Base-by-base conservation (phyloP, 2,113 vertebrate genomes). In the Gambusia affinis region DNA sequence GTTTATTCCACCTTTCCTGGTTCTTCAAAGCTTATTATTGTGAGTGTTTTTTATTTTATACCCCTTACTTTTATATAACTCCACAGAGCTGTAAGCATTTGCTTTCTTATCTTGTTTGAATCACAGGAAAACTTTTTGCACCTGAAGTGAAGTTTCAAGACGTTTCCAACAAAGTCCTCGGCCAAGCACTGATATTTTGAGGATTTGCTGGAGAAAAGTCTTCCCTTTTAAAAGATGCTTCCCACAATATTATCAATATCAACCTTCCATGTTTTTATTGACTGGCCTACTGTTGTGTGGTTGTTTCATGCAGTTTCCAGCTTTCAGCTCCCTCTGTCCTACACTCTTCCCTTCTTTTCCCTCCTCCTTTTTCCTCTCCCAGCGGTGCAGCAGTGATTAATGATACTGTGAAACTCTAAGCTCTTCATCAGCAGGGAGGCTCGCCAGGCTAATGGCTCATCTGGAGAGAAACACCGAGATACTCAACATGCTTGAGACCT, bases 371-470 rank as follows among this genome's bases (percentile, higher is more conserved):
- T 63, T 72, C 19, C 75, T 67, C 60, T 85, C 76, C 35, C 82
- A 68, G 74, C 2, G 12, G 72, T 68, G 47, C 74, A 77, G 72
- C 80, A 80, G 77, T 90, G 91, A 89, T 92, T 90, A 86, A 91
- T 89, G 82, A 70, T 75, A 72, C 66, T 78, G 75, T 83, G 78
- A 91, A 85, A 75, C 83, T 79, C 85, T 70, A 73, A 85, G 78
- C 84, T 89, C 84, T 90, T 88, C 86, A 90, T 89, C 85, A 89
- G 78, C 28, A 7, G 76, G 75, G 67, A 78, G 74, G 65, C 71
- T 83, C 8, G 1, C 54, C 27, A 60, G 75, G 79, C 81, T 88
- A 90, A 91, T 89, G 78, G 84, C 89, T 91, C 78, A 80, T 89
- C 87, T 84, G 85, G 70, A 84, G 85, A 84, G 74, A 88, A 86